Evolutionary conservation across 2,797 vertebrate genomes (phyloP), one percentile per base, ranked within the genome.

Genomic region (Paedocypris micromegethes): DNA sequence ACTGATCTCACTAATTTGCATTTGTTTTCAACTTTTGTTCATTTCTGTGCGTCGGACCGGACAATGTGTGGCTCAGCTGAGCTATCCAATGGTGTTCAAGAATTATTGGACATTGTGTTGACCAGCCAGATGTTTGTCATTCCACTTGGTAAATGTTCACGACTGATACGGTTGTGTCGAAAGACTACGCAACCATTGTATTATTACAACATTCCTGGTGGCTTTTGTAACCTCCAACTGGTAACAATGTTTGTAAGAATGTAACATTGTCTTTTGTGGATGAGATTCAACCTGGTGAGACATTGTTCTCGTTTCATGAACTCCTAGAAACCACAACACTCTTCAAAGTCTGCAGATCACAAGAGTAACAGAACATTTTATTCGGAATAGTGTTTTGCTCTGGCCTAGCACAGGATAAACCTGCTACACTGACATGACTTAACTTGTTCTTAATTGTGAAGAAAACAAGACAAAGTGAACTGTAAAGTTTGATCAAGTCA

Each of bases 331-430:
- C 23, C 23, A 23, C 23, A 23, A 23, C 23, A 23, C 23, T 23
- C 23, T 23, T 23, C 23, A 23, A 23, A 23, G 23, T 23, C 23
- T 23, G 23, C 23, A 23, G 23, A 23, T 23, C 23, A 23, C 1
- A 23, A 23, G 23, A 23, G 23, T 23, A 23, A 23, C 23, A 23
- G 23, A 23, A 23, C 23, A 23, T 23, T 23, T 55, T 52, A 54
- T 50, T 69, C 49, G 65, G 7, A 65, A 61, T 9, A 2, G 58
- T n/a, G 40, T 39, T 56, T 46, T 60, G 59, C 58, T 56, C 54
- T 47, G 8, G 9, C 60, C 49, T 40, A 45, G 47, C 52, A 71
- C 70, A 55, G 68, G 73, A 57, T 61, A 58, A 73, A 78, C 75
- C 68, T 64, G 70, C 64, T 66, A 59, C 43, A 61, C 57, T 66